phyloP scores from a whole-genome alignment of 2,113 vertebrate species.

The Urocynchramus pylzowi region DNA sequence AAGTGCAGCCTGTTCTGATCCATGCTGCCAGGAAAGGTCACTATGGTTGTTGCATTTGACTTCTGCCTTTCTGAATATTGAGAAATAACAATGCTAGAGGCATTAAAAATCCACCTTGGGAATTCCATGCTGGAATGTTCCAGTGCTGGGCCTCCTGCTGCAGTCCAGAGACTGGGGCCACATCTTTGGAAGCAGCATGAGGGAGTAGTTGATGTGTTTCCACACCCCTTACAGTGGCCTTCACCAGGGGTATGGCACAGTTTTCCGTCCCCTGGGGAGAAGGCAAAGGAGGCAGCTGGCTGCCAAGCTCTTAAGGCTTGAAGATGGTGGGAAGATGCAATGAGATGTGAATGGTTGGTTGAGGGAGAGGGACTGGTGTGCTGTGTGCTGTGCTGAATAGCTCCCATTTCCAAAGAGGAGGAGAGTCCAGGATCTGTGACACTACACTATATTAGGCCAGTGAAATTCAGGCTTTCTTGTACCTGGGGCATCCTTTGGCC shows the following conservation, averaged over 20 bases:
- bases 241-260: neutral
- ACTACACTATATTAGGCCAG: neutral
- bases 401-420: neutral
- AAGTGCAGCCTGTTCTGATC: neutral
- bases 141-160: neutral
- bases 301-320: neutral
- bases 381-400: neutral
- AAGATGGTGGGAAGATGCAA: neutral
- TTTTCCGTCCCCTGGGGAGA: neutral
- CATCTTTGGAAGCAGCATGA: neutral
- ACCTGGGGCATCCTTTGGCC: neutral
- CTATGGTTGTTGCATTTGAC: neutral
- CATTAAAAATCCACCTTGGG: neutral
- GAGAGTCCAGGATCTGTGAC: neutral
- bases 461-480: neutral
- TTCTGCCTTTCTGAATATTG: neutral
- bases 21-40: neutral
- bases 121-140: accelerated
- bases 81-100: neutral
- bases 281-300: neutral
- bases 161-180: accelerated
- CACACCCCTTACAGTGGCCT: neutral
- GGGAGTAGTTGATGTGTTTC: accelerated
- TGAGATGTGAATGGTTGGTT: neutral
- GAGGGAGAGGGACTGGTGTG: neutral